Evolutionary conservation across 2,888 invertebrate species (phyloP), one percentile per base, ranked within the genome.

Genomic region (Atrina japonica): DNA sequence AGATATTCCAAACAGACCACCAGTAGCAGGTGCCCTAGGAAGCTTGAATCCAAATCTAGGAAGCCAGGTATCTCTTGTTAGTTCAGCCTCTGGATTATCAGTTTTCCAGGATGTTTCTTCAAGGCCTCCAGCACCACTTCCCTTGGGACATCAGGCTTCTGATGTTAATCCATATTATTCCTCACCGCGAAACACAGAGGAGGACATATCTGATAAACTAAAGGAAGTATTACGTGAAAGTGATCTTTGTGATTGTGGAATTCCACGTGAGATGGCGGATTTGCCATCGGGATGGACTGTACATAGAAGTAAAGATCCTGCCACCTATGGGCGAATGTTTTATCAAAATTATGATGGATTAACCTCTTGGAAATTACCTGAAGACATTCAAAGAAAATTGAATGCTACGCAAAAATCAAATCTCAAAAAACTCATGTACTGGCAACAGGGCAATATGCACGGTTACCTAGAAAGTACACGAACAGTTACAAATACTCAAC

Each of bases 171-270:
- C 70, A 0, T 81, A 81, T 63, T 84, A 84, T 63, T 80, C 85
- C 0, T 63, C 65, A 14, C 77, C 84, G 7, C 66, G 82, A 29
- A 78, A 81, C 58, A 78, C 77, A 6, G 64, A 63, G 29, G 73
- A 76, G 66, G 81, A 81, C 63, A 75, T 80, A 21, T 75, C 77
- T 16, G 75, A 77, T 56, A 80, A 77, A 60, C 75, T 83, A 2
- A 80, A 81, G 64, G 74, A 80, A 21, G 77, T 78, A 16, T 69
- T 85, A 56, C 75, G 79, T 53, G 74, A 78, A 2, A 78, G 68
- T 67, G 85, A 85, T 52, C 53, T 70, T 0, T 85, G 85, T 79
- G 85, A 85, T 41, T 85, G 85, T 76, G 85, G 85, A 1, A 80
- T 85, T 61, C 74, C 82, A 0, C 61, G 83, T 40, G 60, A 74